Evolutionary conservation across 2,113 vertebrate genomes (phyloP).

Genomic region (Morone chrysops): DNA sequence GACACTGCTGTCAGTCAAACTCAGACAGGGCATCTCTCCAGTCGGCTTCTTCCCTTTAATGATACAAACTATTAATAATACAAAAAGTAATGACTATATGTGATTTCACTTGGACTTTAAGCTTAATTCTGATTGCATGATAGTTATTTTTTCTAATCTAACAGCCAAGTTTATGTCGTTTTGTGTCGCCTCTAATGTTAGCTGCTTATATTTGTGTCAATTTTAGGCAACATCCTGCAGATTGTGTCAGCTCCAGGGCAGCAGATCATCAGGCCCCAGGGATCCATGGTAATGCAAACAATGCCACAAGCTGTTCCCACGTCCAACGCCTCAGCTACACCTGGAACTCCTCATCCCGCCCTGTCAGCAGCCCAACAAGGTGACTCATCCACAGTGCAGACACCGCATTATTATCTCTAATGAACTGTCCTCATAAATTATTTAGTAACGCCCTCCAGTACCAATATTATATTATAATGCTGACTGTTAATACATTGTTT

Average conservation of each 20-base stretch:
- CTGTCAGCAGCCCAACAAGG: constrained; percentile 85
- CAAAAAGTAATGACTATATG: too few relatives aligned
- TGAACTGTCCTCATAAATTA: neutral
- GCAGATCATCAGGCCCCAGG: constrained; percentile 89
- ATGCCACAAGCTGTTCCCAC: constrained; percentile 84
- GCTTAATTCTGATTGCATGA: neutral
- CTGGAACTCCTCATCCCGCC: constrained; percentile 82
- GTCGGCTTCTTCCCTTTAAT: too few relatives aligned
- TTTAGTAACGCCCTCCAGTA: neutral
- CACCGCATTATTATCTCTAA: neutral
- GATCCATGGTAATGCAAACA: constrained; percentile 90
- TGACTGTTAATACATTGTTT: neutral
- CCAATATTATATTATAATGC: neutral
- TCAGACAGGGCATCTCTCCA: too few relatives aligned
- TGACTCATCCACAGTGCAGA: constrained; percentile 49
- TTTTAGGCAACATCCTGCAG: constrained; percentile 92
- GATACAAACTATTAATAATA: too few relatives aligned
- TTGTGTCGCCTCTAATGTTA: neutral
- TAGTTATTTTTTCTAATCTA: neutral
- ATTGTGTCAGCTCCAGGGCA: constrained; percentile 93
- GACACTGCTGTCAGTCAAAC: too few relatives aligned
- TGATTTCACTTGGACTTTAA: too few relatives aligned
- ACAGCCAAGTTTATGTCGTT: neutral
- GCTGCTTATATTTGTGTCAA: constrained; percentile 28
- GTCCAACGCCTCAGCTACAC: constrained; percentile 83